Conservation (phyloP, 2,888 invertebrate genomes). For the Hirtodrosophila alboralis region DNA sequence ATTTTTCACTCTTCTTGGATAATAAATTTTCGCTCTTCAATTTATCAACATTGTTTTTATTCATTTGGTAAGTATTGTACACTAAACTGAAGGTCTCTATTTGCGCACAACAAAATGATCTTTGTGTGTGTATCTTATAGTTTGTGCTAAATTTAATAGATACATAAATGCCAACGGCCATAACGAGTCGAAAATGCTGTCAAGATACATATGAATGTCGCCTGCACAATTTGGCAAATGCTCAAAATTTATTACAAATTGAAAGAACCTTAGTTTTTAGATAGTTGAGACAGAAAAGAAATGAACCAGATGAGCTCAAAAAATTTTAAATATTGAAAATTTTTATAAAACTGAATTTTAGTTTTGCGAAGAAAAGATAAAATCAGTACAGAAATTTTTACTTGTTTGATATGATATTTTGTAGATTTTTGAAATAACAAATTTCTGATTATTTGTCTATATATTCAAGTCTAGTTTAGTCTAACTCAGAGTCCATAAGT, state of each 20-base stretch:
- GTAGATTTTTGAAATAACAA: no score
- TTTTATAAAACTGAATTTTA: no score
- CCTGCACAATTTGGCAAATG: conserved; percentile 44
- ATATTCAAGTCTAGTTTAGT: no score
- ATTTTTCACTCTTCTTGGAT: conserved; percentile 91
- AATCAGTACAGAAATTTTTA: no score
- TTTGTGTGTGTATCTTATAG: conserved; percentile 10
- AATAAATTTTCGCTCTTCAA: conserved; percentile 92
- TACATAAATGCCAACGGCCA: conserved; percentile 14
- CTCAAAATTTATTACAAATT: conserved; percentile 36
- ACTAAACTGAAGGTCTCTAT: conserved; percentile 26
- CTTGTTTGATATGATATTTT: no score
- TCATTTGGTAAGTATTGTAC: conserved; percentile 92
- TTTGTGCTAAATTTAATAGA: conserved; percentile 17
- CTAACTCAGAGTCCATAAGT: no score
- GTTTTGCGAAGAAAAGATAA: no score
- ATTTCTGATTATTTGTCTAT: no score
- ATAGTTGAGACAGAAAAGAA: conserved; percentile 1
- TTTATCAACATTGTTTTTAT: conserved; percentile 93
- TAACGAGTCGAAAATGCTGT: conserved; percentile 33
- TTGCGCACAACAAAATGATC: conserved; percentile 37
- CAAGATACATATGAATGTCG: conserved; percentile 31
- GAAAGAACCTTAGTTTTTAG: conserved; percentile 2
- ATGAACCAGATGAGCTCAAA: neutral
- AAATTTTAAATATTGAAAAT: no score